phyloP scores from a whole-genome alignment of 2,113 vertebrate species.

The Campylorhamphus procurvoides region DNA sequence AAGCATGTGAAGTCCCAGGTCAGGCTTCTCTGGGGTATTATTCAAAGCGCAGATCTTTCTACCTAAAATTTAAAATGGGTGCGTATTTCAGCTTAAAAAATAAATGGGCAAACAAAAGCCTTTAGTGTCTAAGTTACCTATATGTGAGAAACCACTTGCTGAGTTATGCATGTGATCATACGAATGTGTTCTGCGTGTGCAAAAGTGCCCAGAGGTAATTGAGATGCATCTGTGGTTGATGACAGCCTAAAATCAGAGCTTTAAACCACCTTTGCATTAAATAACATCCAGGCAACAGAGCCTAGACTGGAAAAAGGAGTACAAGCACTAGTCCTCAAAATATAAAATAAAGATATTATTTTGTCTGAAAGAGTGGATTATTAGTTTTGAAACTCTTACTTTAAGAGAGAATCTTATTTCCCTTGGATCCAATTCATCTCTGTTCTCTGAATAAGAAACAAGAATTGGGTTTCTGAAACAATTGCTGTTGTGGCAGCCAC shows the following conservation, averaged over 20 bases:
- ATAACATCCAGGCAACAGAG: background rate
- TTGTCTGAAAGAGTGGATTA: background rate
- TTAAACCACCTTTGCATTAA: background rate
- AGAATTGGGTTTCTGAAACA: background rate
- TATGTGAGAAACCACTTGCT: background rate
- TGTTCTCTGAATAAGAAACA: background rate
- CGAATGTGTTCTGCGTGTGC: background rate
- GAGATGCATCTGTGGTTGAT: background rate
- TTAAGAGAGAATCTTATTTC: conserved; percentile 32
- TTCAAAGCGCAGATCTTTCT: background rate
- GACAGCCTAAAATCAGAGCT: background rate
- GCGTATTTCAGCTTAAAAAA: background rate
- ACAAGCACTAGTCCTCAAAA: background rate
- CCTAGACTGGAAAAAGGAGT: background rate
- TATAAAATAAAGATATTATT: background rate
- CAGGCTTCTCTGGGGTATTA: background rate
- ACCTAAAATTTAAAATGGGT: background rate
- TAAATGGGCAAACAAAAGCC: background rate
- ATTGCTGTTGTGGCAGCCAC: background rate
- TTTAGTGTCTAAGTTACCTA: background rate
- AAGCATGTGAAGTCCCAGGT: background rate
- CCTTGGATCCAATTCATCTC: conserved; percentile 1
- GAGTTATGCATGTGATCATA: background rate
- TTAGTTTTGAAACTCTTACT: conserved; percentile 1
- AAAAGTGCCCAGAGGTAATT: background rate